Conservation (phyloP, 2,113 vertebrate genomes). For the Cynoglossus semilaevis region DNA sequence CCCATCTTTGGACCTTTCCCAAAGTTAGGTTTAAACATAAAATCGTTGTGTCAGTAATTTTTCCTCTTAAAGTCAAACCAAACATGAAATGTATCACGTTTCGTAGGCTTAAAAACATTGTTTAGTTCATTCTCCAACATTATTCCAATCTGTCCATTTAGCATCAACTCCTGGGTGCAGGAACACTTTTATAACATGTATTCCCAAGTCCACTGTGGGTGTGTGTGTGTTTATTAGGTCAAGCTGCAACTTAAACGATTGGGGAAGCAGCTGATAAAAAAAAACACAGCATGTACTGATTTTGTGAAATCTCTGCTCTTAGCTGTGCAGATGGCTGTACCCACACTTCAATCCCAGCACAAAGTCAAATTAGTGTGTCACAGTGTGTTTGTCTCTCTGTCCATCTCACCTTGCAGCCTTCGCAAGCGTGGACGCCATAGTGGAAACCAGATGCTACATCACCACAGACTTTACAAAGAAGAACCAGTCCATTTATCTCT, state of each 20-base stretch:
- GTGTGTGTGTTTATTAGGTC: slow-evolving; percentile 48
- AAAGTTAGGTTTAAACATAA: no score
- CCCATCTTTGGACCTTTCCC: no score
- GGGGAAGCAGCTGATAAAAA: slow-evolving; percentile 13
- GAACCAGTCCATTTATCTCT: slow-evolving; percentile 96
- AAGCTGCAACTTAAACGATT: slow-evolving; percentile 26
- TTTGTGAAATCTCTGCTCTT: slow-evolving; percentile 18
- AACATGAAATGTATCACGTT: no score
- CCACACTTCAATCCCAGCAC: slow-evolving; percentile 20
- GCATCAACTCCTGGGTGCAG: no score
- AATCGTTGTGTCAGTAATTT: no score
- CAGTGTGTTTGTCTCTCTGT: background rate
- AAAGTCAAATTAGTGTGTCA: slow-evolving; percentile 3
- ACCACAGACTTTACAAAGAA: slow-evolving; percentile 96
- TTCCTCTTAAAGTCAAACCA: no score
- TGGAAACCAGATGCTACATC: slow-evolving; percentile 97
- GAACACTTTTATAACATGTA: no score
- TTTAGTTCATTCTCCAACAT: no score
- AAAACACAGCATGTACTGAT: slow-evolving; percentile 38
- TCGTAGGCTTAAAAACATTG: no score
- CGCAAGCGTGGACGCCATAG: slow-evolving; percentile 96
- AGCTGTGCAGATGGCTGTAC: slow-evolving; percentile 2
- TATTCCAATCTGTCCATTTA: no score
- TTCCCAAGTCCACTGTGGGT: background rate
- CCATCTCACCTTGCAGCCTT: slow-evolving; percentile 92